Conservation (phyloP, 2,888 invertebrate genomes). For the Torymus texanus region DNA sequence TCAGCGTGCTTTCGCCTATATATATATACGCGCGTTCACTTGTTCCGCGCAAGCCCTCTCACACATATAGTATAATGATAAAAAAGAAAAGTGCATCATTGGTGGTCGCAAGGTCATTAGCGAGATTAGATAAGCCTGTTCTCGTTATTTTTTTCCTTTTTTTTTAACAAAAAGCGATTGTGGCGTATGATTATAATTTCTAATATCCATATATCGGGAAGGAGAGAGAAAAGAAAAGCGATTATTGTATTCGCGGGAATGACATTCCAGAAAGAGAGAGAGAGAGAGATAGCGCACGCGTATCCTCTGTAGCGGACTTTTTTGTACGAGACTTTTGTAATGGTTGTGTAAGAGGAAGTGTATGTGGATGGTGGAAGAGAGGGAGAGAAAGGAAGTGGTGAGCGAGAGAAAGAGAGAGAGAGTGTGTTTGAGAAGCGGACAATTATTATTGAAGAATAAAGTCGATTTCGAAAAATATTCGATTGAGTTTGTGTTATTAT, state of each 20-base stretch:
- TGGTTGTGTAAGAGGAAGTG: neutral
- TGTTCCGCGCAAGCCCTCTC: neutral
- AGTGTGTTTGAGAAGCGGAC: slow-evolving; percentile 18
- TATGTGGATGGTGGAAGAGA: neutral
- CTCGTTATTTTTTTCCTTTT: no score
- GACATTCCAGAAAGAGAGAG: slow-evolving; percentile 33
- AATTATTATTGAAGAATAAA: slow-evolving; percentile 49
- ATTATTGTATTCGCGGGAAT: slow-evolving; percentile 14
- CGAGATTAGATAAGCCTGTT: no score
- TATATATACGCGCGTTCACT: slow-evolving; percentile 8
- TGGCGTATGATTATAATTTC: neutral
- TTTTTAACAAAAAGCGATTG: no score
- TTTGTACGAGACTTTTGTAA: slow-evolving; percentile 25
- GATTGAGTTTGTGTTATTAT: slow-evolving; percentile 1
- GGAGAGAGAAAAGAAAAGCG: neutral
- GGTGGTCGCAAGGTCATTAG: no score
- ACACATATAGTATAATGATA: no score
- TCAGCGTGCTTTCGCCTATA: no score
- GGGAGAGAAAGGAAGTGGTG: slow-evolving; percentile 5
- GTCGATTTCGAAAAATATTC: slow-evolving; percentile 23
- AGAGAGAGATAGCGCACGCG: neutral
- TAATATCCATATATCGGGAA: slow-evolving; percentile 23
- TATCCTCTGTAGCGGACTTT: neutral
- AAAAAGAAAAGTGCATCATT: no score
- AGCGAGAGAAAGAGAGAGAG: neutral